Conservation (phyloP, 2,113 vertebrate species). For the Tenebrosternarchus preto region DNA sequence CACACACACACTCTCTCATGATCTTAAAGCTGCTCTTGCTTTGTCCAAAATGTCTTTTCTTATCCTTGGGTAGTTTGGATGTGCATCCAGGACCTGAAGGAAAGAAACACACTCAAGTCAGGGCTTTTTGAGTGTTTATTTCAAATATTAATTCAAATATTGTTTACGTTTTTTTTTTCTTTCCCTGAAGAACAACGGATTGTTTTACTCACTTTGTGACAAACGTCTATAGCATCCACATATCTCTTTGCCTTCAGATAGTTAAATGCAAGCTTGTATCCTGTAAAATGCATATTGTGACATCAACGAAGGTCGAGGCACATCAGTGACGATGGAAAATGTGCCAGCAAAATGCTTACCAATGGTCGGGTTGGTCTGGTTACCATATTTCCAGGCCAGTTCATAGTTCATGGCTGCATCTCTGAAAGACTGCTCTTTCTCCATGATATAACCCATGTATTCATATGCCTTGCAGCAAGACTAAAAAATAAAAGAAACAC, state of each 20-base stretch:
- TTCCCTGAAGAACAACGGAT: background rate
- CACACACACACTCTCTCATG: conserved; percentile 58
- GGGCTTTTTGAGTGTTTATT: background rate
- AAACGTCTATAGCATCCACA: conserved; percentile 91
- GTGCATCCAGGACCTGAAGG: conserved; percentile 84
- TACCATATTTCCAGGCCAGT: conserved; percentile 94
- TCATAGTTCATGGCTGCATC: conserved; percentile 94
- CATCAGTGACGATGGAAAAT: background rate
- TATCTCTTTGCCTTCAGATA: conserved; percentile 95
- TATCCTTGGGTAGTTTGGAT: conserved; percentile 94
- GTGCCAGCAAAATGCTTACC: conserved; percentile 66
- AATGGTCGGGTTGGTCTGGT: conserved; percentile 86
- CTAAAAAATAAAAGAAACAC: conserved; percentile 68
- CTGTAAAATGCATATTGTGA: conserved; percentile 72
- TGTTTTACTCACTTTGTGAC: conserved; percentile 85
- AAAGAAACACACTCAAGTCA: background rate
- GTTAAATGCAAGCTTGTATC: conserved; percentile 97
- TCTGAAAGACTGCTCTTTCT: conserved; percentile 93
- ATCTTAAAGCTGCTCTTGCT: conserved; percentile 84
- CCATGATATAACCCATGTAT: conserved; percentile 97
- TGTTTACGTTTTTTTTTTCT: background rate
- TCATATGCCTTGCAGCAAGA: conserved; percentile 98
- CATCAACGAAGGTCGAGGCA: background rate
- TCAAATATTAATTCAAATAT: background rate
- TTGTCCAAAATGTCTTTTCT: conserved; percentile 97